Base-by-base conservation (phyloP, 2,888 invertebrate genomes). In the Rotaria sp. region DNA sequence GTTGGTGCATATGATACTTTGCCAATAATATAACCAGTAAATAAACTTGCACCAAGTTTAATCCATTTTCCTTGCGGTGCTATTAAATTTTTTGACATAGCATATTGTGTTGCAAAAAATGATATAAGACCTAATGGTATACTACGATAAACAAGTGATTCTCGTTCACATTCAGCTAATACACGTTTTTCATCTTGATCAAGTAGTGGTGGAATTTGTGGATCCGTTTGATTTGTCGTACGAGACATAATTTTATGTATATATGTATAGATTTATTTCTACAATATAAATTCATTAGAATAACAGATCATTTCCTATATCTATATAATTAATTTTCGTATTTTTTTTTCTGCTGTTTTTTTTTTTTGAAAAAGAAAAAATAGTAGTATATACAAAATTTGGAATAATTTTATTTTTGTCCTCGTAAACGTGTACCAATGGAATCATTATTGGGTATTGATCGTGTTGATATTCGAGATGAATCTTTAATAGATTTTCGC, bases 1-100 rank as follows among this genome's bases (percentile, higher is more conserved):
- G 80, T n/a, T 26, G 80, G 80, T n/a, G 80, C 80, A 80, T 80
- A 80, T 4, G 80, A 80, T n/a, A 80, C 4, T 80, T 80, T 80
- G 11, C 80, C 80, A n/a, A 80, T 2, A 5, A 80, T 41, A 45
- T 80, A 80, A n/a, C 80, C 80, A n/a, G 80, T 0, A n/a, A 80
- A 45, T 80, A 80, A 80, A 45, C 80, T n/a, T n/a, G 26, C 7
- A n/a, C 45, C 11, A n/a, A 80, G 45, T 80, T 80, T 80, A 26
- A 80, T 1, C 41, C 45, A 80, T 80, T 80, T 80, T 26, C 24
- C 41, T 80, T 80, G 45, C 26, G 80, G 11, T 80, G 45, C n/a
- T 1, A 80, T 45, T 2, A 80, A 45, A 80, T 80, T 80, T 45
- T 45, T 24, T 45, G 24, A 13, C 41, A 80, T 80, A 26, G 41